Conservation (phyloP, 2,888 invertebrate species). For the Barypeithes pellucidus region DNA sequence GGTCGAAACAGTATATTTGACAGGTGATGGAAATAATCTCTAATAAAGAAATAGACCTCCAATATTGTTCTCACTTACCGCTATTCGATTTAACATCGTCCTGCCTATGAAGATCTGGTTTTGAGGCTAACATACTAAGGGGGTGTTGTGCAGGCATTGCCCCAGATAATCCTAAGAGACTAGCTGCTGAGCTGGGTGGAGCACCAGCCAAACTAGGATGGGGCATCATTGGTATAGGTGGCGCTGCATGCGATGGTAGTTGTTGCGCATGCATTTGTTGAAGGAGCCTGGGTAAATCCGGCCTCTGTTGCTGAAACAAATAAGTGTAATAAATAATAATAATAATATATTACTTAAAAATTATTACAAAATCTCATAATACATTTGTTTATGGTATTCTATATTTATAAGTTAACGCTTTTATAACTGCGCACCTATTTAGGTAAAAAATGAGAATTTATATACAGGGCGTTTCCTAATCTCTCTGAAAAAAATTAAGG, state of each 20-base stretch:
- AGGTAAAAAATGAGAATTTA: too few relatives aligned
- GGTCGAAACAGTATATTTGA: too few relatives aligned
- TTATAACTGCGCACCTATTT: too few relatives aligned
- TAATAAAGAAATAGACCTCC: not conserved
- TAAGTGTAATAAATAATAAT: not conserved
- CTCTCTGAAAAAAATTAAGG: too few relatives aligned
- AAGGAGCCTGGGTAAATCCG: constrained; percentile 85
- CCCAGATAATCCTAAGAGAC: constrained; percentile 75
- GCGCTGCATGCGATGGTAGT: constrained; percentile 82
- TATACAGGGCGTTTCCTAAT: too few relatives aligned
- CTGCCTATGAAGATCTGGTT: constrained; percentile 84
- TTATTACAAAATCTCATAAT: too few relatives aligned
- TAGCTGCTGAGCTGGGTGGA: constrained; percentile 74
- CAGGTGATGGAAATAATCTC: too few relatives aligned
- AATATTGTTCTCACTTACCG: constrained; percentile 73
- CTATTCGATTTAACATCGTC: constrained; percentile 84
- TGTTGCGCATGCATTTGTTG: constrained; percentile 97
- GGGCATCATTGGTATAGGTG: constrained; percentile 82
- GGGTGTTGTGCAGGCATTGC: constrained; percentile 84
- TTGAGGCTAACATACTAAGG: constrained; percentile 83
- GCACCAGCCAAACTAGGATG: constrained; percentile 77
- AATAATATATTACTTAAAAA: too few relatives aligned
- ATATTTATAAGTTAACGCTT: too few relatives aligned
- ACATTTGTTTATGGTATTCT: too few relatives aligned
- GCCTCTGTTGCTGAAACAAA: constrained; percentile 85